These are phyloP conservation scores for Macrocentrus cingulum DNA, from an alignment of 1,140 invertebrate species.

Conservation along the genomic window DNA sequence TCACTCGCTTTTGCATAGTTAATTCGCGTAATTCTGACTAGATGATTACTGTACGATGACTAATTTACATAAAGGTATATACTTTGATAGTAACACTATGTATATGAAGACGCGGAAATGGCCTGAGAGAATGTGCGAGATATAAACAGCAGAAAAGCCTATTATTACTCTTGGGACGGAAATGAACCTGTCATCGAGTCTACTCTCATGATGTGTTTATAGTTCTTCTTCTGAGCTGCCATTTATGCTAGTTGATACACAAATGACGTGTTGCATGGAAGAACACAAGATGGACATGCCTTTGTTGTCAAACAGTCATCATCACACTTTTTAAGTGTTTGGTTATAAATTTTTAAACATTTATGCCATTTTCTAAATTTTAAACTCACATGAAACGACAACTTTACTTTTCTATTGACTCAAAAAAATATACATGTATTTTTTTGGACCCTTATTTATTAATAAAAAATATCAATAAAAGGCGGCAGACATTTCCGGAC, in stretches of 20 bases:
- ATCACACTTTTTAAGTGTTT: background rate
- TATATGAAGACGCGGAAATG: background rate
- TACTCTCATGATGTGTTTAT: constrained; percentile 14
- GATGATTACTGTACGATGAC: too few species aligned
- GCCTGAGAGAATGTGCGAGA: background rate
- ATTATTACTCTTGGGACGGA: constrained; percentile 11
- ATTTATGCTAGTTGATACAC: background rate
- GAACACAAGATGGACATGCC: background rate
- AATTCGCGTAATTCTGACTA: too few species aligned
- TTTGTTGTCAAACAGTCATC: background rate
- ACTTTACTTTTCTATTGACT: too few species aligned
- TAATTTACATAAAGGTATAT: too few species aligned
- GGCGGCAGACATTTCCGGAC: too few species aligned
- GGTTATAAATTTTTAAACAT: background rate
- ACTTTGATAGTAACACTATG: too few species aligned
- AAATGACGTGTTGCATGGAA: background rate
- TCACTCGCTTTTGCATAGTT: too few species aligned
- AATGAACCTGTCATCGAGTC: constrained; percentile 22
- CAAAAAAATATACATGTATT: too few species aligned
- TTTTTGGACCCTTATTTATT: too few species aligned
- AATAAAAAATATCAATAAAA: too few species aligned
- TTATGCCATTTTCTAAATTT: too few species aligned
- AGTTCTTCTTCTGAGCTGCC: background rate
- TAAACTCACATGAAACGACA: too few species aligned
- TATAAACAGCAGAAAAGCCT: constrained; percentile 5